These are phyloP conservation scores for Aphrocallistes beatrix DNA, from an alignment of 37 sponge, comb jelly and placozoan species.

Conservation along the genomic window DNA sequence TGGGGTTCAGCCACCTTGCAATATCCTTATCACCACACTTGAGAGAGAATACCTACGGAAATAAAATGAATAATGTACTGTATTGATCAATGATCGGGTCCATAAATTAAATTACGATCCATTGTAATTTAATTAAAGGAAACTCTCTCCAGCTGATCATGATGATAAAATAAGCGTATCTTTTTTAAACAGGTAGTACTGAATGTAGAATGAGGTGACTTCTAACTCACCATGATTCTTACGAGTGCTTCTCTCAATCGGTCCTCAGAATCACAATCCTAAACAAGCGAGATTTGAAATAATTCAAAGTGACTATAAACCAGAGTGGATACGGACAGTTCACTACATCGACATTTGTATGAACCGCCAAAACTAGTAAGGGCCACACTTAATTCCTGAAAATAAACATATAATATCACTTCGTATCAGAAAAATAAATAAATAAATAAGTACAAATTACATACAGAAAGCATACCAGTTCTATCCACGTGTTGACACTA, in stretches of 20 bases:
- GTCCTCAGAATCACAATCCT: conserved; percentile 39
- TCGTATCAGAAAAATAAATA: too few species aligned
- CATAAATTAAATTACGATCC: neutral
- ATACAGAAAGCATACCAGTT: conserved; percentile 28
- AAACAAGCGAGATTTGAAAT: neutral
- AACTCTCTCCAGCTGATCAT: too few species aligned
- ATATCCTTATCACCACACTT: neutral
- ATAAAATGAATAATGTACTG: conserved; percentile 9
- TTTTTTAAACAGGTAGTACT: too few species aligned
- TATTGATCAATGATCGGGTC: neutral
- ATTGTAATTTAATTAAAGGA: too few species aligned
- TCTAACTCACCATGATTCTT: conserved; percentile 35
- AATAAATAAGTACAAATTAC: too few species aligned
- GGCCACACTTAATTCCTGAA: too few species aligned
- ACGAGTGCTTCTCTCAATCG: conserved; percentile 49
- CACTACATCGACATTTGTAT: too few species aligned
- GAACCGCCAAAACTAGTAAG: too few species aligned
- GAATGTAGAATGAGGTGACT: neutral
- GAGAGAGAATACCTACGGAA: neutral
- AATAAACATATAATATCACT: too few species aligned
- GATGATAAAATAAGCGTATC: too few species aligned
- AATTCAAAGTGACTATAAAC: too few species aligned
- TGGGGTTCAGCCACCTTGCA: conserved; percentile 48
- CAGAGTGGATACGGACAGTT: too few species aligned
- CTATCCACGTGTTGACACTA: conserved; percentile 90